Percentiles rank a stretch among this genome's conserved stretches.
Conservation (phyloP, 2,113 vertebrate genomes). For the Thymallus thymallus region DNA sequence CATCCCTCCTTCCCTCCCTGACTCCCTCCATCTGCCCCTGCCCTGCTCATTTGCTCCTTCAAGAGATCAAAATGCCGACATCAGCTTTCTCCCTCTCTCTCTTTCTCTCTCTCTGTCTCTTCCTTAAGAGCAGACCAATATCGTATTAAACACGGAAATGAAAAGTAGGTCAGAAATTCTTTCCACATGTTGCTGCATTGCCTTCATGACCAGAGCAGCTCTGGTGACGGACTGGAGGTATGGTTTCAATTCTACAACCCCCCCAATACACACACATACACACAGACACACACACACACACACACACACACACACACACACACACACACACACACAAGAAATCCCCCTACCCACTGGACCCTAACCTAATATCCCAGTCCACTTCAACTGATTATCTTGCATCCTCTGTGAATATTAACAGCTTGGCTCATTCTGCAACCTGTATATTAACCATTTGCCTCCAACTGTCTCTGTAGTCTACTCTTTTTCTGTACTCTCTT, state of each 20-base stretch:
- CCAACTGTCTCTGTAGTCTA: too few relatives aligned
- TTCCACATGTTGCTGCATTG: constrained; percentile 75
- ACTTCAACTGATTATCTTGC: constrained; percentile 45
- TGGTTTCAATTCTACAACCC: constrained; percentile 67
- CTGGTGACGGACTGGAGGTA: constrained; percentile 70
- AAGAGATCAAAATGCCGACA: constrained; percentile 34
- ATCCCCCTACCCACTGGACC: constrained; percentile 24
- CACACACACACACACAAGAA: background rate
- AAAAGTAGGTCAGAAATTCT: constrained; percentile 81
- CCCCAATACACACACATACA: constrained; percentile 15
- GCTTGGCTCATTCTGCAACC: background rate
- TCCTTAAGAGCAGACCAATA: constrained; percentile 36
- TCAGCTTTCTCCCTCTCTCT: constrained; percentile 20
- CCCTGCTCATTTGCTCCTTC: constrained; percentile 1
- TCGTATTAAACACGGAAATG: constrained; percentile 74
- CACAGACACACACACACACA: constrained; percentile 20
- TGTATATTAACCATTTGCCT: background rate
- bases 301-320: too few relatives aligned
- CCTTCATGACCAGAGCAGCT: constrained; percentile 59
- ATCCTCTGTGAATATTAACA: constrained; percentile 22
- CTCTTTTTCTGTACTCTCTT: background rate
- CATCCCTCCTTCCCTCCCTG: constrained; percentile 4
- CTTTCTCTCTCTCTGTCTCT: constrained; percentile 1
- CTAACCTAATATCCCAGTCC: constrained; percentile 51
- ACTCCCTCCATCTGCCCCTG: background rate